Percentiles rank a stretch among this genome's conserved stretches.
Conservation (phyloP, 2,113 vertebrate genomes). For the Ammospiza caudacuta region DNA sequence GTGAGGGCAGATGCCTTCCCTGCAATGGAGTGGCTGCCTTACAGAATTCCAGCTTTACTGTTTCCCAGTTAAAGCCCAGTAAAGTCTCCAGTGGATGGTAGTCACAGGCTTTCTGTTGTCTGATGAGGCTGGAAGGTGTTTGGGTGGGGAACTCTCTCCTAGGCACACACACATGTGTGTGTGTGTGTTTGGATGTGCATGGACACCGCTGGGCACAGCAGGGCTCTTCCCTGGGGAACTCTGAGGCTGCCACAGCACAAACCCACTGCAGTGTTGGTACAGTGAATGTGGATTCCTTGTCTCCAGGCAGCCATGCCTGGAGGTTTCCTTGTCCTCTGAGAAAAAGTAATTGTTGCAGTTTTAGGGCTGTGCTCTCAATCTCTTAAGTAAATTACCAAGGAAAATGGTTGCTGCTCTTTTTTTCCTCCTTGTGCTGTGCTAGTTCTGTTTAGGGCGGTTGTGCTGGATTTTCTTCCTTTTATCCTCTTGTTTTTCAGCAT, state of each 20-base stretch:
- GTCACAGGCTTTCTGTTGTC: background rate
- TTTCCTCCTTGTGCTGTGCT: background rate
- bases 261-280: background rate
- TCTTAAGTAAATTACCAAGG: constrained; percentile 48
- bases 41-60: background rate
- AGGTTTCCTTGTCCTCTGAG: constrained; percentile 10
- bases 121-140: background rate
- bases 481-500: constrained; percentile 28
- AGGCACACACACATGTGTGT: background rate
- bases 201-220: background rate
- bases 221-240: background rate
- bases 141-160: background rate
- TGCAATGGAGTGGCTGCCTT: background rate
- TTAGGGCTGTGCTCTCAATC: constrained; percentile 7
- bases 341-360: background rate
- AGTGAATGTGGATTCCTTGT: background rate
- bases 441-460: background rate
- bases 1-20: background rate
- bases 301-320: background rate
- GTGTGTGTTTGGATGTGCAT: background rate
- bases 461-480: constrained; percentile 5
- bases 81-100: background rate
- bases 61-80: background rate
- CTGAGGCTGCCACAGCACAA: background rate
- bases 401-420: constrained; percentile 25